phyloP scores from a whole-genome alignment of 2,888 invertebrate species.

The Drosophila flavopinicola region DNA sequence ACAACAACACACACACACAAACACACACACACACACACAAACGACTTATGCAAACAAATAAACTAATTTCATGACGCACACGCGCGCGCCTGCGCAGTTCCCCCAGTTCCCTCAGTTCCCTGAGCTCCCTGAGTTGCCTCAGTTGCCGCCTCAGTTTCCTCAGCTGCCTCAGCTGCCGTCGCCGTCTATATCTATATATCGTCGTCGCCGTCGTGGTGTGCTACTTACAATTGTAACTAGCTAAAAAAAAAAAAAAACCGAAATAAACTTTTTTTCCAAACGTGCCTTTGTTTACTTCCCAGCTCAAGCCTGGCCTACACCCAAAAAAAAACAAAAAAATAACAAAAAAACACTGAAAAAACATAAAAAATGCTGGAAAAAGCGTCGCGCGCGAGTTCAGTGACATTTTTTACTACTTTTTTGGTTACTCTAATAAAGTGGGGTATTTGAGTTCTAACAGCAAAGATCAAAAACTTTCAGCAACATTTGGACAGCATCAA shows the following conservation, averaged over 20 bases:
- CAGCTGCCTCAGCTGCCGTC: slow-evolving; percentile 31
- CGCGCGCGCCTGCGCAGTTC: slow-evolving; percentile 77
- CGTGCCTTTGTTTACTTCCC: slow-evolving; percentile 73
- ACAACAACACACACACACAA: slow-evolving; percentile 47
- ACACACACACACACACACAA: slow-evolving; percentile 38
- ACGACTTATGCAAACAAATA: slow-evolving; percentile 76
- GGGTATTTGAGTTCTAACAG: too few relatives aligned
- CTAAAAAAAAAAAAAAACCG: slow-evolving; percentile 40
- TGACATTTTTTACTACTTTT: slow-evolving; percentile 62
- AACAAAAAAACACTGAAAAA: slow-evolving; percentile 21
- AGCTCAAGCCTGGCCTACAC: slow-evolving; percentile 68
- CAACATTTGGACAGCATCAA: too few relatives aligned
- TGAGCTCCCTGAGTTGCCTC: too few relatives aligned
- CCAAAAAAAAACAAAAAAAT: slow-evolving; percentile 55
- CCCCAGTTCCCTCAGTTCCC: slow-evolving; percentile 24
- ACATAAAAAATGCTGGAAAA: slow-evolving; percentile 42
- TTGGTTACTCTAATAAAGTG: slow-evolving; percentile 14
- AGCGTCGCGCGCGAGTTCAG: slow-evolving; percentile 69
- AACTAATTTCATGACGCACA: slow-evolving; percentile 80
- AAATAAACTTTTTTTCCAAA: slow-evolving; percentile 55
- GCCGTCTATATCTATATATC: too few relatives aligned
- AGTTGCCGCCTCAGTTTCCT: slow-evolving; percentile 24
- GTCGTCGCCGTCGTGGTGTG: slow-evolving; percentile 52
- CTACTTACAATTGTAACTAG: slow-evolving; percentile 79
- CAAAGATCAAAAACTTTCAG: too few relatives aligned